Evolutionary conservation across 2,888 invertebrate genomes (phyloP), one percentile per base, ranked within the genome.

Genomic region (Scaptomyza parva): DNA sequence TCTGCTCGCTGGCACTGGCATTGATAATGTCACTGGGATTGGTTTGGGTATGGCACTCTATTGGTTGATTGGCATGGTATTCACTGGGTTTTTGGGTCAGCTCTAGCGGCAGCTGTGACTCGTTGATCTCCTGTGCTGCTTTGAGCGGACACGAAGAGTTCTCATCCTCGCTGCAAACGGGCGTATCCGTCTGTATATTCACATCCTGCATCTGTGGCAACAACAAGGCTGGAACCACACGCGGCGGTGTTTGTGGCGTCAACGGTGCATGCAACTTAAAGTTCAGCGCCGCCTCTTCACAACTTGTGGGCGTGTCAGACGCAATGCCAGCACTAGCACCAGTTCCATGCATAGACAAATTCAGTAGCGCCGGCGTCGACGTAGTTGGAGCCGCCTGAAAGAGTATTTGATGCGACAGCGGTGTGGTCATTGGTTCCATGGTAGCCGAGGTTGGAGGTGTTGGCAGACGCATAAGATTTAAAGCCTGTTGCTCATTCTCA

Each of bases 131-230:
- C 39, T 65, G 76, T 3, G 45, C 44, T 39, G 70, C 62, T 44
- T 69, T 73, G 0, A 86, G 75, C 20, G 85, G 76, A 35, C 88
- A 87, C 39, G 81, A 78, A 0, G 84, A 88, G 57, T 78, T 89
- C 59, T 91, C 95, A 72, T 95, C 95, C 57, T 95, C 95, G 77
- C 95, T 95, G 64, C 81, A 94, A 2, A 93, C 92, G 0, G 95
- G 94, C 18, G 95, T 94, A 84, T 96, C 96, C 0, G 96, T 96
- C 92, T 97, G 96, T 88, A 96, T 96, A 52, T 96, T 96, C 0
- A 96, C 96, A 85, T 96, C 96, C 89, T 94, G 96, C n/a, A 95
- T 96, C 66, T 94, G 94, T 1, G 93, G 92, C 60, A 81, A 47
- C 20, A 80, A 9, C 52, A 55, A 9, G 43, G 48, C 8, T 28